These are phyloP conservation scores for Scaptomyza pallida DNA, from an alignment of 1,140 invertebrate genomes.

Conservation along the genomic window DNA sequence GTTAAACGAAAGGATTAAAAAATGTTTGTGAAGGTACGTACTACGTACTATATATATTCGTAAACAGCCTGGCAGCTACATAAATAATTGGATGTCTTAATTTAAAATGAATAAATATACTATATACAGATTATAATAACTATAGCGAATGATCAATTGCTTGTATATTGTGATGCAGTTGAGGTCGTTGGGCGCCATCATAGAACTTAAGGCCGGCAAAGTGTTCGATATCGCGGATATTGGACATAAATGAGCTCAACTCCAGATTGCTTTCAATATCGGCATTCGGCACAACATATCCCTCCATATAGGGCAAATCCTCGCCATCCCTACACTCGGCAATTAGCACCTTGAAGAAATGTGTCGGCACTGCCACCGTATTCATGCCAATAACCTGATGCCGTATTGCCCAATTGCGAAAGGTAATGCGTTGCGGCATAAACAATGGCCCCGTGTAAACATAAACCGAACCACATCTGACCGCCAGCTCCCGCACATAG, in stretches of 20 bases:
- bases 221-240: constrained; percentile 94
- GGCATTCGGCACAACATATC: constrained; percentile 96
- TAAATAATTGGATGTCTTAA: neutral
- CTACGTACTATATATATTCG: too few species aligned
- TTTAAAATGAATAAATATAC: neutral
- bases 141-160: neutral
- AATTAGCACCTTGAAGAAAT: constrained; percentile 98
- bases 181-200: constrained; percentile 86
- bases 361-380: constrained; percentile 98
- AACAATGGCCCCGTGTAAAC: constrained; percentile 98
- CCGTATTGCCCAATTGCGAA: constrained; percentile 95
- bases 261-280: constrained; percentile 90
- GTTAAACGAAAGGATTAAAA: too few species aligned
- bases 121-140: neutral
- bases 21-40: too few species aligned
- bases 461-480: constrained; percentile 93
- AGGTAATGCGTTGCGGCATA: constrained; percentile 91
- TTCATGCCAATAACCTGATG: constrained; percentile 98
- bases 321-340: constrained; percentile 87
- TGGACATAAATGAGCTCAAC: constrained; percentile 90
- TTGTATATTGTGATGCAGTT: constrained; percentile 23
- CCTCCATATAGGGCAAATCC: constrained; percentile 92
- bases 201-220: constrained; percentile 96
- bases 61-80: too few species aligned
- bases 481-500: constrained; percentile 91